These are phyloP conservation scores for Papilio elwesi DNA, from an alignment of 2,888 invertebrate genomes.

Conservation along the genomic window DNA sequence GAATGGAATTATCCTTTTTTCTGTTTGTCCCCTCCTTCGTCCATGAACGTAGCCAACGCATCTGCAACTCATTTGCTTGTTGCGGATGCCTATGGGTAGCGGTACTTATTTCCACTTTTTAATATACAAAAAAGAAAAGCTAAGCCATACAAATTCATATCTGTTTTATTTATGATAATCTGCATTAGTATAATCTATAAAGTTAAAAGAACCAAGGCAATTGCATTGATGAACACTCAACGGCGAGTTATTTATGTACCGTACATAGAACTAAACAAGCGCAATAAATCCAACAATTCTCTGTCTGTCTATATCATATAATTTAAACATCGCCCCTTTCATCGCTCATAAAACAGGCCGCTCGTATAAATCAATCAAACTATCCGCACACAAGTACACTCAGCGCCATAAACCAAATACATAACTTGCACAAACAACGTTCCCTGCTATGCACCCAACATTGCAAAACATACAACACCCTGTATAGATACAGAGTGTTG, in stretches of 20 bases:
- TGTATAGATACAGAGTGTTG: not conserved
- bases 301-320: not conserved
- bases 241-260: not conserved
- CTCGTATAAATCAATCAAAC: slow-evolving; percentile 31
- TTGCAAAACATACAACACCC: not conserved
- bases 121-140: too few species aligned
- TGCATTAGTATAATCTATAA: too few species aligned
- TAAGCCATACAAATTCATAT: too few species aligned
- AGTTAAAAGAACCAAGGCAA: not conserved
- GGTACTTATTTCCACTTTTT: too few species aligned
- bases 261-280: not conserved
- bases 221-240: not conserved
- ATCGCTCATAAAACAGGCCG: slow-evolving; percentile 16
- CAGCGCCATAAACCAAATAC: not conserved
- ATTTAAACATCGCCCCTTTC: slow-evolving; percentile 22
- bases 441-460: not conserved
- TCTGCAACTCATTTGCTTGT: too few species aligned
- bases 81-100: too few species aligned
- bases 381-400: slow-evolving; percentile 19
- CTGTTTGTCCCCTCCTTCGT: too few species aligned
- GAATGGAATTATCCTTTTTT: too few species aligned
- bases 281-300: slow-evolving; percentile 13
- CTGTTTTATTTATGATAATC: too few species aligned
- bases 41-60: too few species aligned
- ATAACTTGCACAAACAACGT: slow-evolving; percentile 4